These are phyloP conservation scores for Chinchilla lanigera DNA, from an alignment of 2,113 vertebrate species.

Conservation along the genomic window DNA sequence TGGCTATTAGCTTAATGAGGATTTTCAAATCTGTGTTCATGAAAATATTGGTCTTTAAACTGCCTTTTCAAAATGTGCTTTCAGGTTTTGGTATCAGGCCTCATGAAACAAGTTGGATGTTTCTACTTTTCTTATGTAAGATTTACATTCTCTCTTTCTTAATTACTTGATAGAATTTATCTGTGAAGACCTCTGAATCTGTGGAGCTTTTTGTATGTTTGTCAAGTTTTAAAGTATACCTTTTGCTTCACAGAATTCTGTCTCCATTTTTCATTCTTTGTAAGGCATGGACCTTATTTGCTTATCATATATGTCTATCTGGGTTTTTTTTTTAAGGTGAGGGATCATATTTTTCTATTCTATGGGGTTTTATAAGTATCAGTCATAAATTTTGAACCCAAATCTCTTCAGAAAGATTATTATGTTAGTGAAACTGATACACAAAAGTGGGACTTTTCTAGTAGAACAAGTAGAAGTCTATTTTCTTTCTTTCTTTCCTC, in stretches of 20 bases:
- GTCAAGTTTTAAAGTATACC: not conserved
- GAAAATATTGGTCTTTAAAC: no score
- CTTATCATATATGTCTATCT: not conserved
- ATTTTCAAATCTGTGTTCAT: not conserved
- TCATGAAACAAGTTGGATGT: not conserved
- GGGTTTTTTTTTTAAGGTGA: not conserved
- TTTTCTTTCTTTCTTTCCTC: no score
- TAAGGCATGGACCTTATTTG: not conserved
- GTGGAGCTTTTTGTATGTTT: not conserved
- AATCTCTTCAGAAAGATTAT: not conserved
- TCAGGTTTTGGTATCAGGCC: not conserved
- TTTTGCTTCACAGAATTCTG: not conserved
- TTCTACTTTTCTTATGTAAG: not conserved
- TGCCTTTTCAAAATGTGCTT: no score
- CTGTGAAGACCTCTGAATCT: not conserved
- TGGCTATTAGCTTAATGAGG: not conserved
- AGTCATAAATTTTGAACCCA: not conserved
- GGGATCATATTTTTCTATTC: not conserved
- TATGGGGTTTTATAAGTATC: not conserved
- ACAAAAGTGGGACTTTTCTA: not conserved
- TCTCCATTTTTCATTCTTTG: not conserved
- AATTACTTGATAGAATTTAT: not conserved
- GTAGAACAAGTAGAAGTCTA: not conserved
- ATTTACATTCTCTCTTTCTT: not conserved
- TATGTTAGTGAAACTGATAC: not conserved